A percentile compares a stretch with the other conserved stretches of the same genome.
Conservation (phyloP, 1,140 invertebrate genomes). For the Fragariocoptes setiger region DNA sequence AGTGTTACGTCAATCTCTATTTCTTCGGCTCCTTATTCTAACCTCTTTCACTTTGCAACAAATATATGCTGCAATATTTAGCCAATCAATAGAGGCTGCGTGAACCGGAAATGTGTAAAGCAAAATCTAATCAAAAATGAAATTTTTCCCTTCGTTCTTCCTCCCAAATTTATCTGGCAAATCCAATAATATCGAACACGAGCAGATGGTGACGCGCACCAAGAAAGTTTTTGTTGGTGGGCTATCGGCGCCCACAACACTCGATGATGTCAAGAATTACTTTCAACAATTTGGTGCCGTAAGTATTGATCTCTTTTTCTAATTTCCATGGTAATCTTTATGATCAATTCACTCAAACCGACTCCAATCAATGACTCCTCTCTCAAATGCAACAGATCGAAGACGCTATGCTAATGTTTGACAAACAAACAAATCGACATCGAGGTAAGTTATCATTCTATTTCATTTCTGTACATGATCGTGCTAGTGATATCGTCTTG, state of each 20-base stretch:
- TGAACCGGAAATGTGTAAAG: no score
- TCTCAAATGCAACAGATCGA: slow-evolving; percentile 35
- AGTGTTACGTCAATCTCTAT: no score
- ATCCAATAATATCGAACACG: no score
- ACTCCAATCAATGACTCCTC: slow-evolving; percentile 1
- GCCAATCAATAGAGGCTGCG: no score
- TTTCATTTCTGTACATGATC: background rate
- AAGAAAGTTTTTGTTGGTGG: slow-evolving; percentile 99
- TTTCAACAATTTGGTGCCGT: slow-evolving; percentile 98
- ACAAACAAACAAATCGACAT: slow-evolving; percentile 98
- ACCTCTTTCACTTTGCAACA: no score
- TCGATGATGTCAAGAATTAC: slow-evolving; percentile 98
- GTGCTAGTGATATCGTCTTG: background rate
- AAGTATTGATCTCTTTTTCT: slow-evolving; percentile 22
- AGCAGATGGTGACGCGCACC: slow-evolving; percentile 95
- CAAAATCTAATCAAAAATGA: no score
- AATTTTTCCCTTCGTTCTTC: no score
- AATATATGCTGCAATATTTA: no score
- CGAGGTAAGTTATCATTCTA: slow-evolving; percentile 51
- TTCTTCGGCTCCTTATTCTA: no score
- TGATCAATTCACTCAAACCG: no score
- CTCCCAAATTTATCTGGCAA: no score
- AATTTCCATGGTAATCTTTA: no score
- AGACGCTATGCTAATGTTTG: slow-evolving; percentile 99
- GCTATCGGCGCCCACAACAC: slow-evolving; percentile 83